Percentiles rank a stretch among this genome's conserved stretches.
phyloP scores from a whole-genome alignment of 1,140 invertebrate genomes.

The Ceratosolen solmsi region DNA sequence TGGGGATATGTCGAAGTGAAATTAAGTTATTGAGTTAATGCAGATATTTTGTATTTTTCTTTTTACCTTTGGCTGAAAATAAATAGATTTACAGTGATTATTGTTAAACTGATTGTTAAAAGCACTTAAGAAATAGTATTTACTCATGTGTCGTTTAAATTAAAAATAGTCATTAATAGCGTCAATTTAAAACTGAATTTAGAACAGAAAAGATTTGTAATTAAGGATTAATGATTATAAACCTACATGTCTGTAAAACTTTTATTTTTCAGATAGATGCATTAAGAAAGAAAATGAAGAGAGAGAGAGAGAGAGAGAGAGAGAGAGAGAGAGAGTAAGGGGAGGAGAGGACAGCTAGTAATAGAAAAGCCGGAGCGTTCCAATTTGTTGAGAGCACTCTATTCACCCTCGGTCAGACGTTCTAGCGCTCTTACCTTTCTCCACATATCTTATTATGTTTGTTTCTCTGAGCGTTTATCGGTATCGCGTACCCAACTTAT shows the following conservation, averaged over 20 bases:
- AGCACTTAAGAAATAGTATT: too few relatives aligned
- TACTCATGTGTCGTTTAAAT: neutral
- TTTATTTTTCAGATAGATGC: neutral
- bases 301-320: neutral
- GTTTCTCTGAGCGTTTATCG: conserved; percentile 54
- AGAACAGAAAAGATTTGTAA: neutral
- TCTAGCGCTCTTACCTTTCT: conserved; percentile 52
- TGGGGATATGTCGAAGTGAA: neutral
- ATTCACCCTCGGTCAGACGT: conserved; percentile 53
- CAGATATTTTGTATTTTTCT: neutral
- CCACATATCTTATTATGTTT: conserved; percentile 56
- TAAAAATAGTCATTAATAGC: neutral
- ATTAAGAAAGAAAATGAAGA: neutral
- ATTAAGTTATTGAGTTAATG: neutral
- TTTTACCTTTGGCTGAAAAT: neutral
- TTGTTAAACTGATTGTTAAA: neutral
- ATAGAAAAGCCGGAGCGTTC: conserved; percentile 56
- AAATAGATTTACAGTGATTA: neutral
- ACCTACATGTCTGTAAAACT: neutral
- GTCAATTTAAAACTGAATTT: neutral
- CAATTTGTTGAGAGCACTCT: conserved; percentile 57
- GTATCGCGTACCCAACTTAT: conserved; percentile 29
- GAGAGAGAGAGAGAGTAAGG: neutral
- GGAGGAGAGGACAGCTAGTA: conserved; percentile 28
- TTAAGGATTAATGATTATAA: neutral